Conservation (phyloP, 2,888 invertebrate genomes). For the Philaethria dido region DNA sequence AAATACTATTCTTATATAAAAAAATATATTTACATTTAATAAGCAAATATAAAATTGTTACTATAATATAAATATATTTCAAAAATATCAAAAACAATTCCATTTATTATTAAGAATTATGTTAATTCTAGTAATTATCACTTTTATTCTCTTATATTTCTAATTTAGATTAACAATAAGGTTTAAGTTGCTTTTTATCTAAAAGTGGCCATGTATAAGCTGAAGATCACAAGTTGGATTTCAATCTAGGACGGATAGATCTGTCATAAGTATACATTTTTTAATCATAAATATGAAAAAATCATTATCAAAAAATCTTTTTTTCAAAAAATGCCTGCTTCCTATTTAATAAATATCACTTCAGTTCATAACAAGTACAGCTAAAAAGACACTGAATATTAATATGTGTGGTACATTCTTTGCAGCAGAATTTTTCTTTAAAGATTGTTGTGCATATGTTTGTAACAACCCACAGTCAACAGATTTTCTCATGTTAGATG, state of each 20-base stretch:
- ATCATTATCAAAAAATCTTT: too few relatives aligned
- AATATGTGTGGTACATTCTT: slow-evolving; percentile 61
- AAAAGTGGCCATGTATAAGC: background rate
- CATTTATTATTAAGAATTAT: slow-evolving; percentile 3
- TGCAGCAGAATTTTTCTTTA: slow-evolving; percentile 62
- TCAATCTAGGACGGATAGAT: slow-evolving; percentile 5
- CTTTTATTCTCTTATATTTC: slow-evolving; percentile 7
- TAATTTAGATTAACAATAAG: background rate
- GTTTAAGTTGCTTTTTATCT: background rate
- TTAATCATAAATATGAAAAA: background rate
- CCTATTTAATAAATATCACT: too few relatives aligned
- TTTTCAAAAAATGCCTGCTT: too few relatives aligned
- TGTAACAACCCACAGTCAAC: slow-evolving; percentile 71
- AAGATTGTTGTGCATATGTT: slow-evolving; percentile 67
- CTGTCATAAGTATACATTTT: background rate
- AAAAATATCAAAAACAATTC: background rate
- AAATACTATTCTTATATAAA: background rate
- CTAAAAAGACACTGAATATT: slow-evolving; percentile 52
- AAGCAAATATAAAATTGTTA: background rate
- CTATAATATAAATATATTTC: background rate
- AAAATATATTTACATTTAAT: slow-evolving; percentile 1
- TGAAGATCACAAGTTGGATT: slow-evolving; percentile 7
- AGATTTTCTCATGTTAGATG: slow-evolving; percentile 60
- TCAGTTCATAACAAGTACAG: slow-evolving; percentile 44
- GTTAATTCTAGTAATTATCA: slow-evolving; percentile 4